phyloP scores from a whole-genome alignment of 2,113 vertebrate species.

The Neogale vison region DNA sequence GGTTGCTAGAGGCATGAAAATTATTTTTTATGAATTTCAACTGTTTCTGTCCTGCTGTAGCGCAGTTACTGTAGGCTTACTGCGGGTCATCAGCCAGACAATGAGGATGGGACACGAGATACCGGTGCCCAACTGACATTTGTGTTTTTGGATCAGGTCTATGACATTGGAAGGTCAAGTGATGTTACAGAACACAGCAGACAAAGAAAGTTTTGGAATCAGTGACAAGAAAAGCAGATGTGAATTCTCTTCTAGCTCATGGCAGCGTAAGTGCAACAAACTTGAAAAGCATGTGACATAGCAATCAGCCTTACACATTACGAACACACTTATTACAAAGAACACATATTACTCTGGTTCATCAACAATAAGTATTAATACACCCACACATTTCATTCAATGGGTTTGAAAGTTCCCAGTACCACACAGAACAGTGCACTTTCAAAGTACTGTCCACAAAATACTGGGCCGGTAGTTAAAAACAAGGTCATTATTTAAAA shows the following conservation, averaged over 20 bases:
- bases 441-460: background rate
- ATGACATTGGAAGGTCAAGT: background rate
- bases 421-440: background rate
- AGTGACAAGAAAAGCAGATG: background rate
- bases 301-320: rapidly evolving
- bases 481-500: background rate
- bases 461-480: background rate
- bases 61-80: background rate
- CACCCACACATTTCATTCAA: background rate
- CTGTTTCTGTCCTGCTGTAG: background rate
- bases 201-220: background rate
- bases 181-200: background rate
- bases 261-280: background rate
- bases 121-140: background rate
- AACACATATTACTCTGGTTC: background rate
- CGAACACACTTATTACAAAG: background rate
- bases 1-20: background rate
- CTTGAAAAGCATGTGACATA: background rate
- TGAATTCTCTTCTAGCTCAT: background rate
- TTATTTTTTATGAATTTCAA: background rate
- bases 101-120: background rate
- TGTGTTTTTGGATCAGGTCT: background rate
- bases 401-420: background rate
- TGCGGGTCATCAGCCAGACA: background rate
- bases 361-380: background rate